Conservation (phyloP, 2,888 invertebrate species). For the Ctenicera cuprea region DNA sequence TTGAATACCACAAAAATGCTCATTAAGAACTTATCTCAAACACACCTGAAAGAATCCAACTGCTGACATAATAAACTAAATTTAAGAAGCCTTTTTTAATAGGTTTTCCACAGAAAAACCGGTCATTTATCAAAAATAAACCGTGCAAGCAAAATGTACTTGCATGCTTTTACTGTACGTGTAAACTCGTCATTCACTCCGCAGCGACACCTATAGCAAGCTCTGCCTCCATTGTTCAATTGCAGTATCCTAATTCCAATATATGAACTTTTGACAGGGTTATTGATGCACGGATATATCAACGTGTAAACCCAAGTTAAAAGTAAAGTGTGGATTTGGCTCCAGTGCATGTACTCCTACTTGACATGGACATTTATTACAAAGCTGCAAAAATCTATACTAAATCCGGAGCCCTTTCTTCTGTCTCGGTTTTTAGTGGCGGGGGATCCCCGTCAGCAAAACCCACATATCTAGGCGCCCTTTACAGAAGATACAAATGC, state of each 20-base stretch:
- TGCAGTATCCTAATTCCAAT: neutral
- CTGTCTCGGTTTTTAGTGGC: too few relatives aligned
- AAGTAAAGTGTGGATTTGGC: neutral
- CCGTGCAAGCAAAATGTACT: conserved; percentile 23
- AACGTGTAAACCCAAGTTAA: neutral
- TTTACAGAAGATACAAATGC: too few relatives aligned
- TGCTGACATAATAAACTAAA: neutral
- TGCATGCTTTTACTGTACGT: conserved; percentile 12
- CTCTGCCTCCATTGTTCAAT: neutral
- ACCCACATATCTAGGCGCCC: too few relatives aligned
- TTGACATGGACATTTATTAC: neutral
- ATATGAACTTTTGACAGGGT: neutral
- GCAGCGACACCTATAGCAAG: neutral
- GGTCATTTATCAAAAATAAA: conserved; percentile 26
- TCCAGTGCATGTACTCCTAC: neutral
- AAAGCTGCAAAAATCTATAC: too few relatives aligned
- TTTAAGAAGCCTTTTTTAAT: conserved; percentile 6
- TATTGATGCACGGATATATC: neutral
- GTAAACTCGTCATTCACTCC: conserved; percentile 10
- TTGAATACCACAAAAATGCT: too few relatives aligned
- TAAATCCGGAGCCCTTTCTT: too few relatives aligned
- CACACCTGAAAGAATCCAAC: neutral
- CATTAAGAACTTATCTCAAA: neutral
- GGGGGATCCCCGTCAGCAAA: too few relatives aligned
- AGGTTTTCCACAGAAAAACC: neutral